phyloP scores from a whole-genome alignment of 1,140 invertebrate species.

The Zaprionus capensis region DNA sequence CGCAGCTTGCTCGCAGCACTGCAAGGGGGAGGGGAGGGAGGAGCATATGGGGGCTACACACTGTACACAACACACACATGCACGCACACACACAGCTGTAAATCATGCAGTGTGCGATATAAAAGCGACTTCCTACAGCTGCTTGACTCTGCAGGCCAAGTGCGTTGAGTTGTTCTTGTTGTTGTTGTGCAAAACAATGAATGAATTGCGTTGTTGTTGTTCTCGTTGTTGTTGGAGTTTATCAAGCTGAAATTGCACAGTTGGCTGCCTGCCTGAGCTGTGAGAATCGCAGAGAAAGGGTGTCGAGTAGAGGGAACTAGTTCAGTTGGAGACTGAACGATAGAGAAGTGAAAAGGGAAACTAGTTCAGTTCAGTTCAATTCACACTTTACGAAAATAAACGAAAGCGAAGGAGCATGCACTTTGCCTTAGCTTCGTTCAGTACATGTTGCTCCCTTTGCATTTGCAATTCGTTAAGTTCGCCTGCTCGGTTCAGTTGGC shows the following conservation, averaged over 20 bases:
- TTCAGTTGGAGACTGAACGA: not conserved
- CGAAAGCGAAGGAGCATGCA: too few species aligned
- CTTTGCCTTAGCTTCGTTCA: not conserved
- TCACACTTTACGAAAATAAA: not conserved
- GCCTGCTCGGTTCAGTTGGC: slow-evolving; percentile 18
- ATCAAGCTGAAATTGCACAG: slow-evolving; percentile 64
- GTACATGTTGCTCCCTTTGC: not conserved
- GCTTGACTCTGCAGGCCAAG: slow-evolving; percentile 55
- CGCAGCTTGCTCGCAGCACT: slow-evolving; percentile 54
- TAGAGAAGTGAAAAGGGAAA: not conserved
- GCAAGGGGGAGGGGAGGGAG: slow-evolving; percentile 39
- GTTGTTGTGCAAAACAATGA: slow-evolving; percentile 59
- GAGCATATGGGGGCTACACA: slow-evolving; percentile 34
- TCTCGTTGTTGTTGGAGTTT: slow-evolving; percentile 36
- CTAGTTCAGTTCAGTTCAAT: not conserved
- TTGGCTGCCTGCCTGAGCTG: slow-evolving; percentile 57
- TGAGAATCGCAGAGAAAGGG: slow-evolving; percentile 31
- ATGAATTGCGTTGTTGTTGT: slow-evolving; percentile 55
- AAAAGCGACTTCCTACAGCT: slow-evolving; percentile 68
- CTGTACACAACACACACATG: slow-evolving; percentile 12
- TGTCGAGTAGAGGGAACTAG: not conserved
- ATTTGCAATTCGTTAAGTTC: slow-evolving; percentile 1
- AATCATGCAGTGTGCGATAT: slow-evolving; percentile 36
- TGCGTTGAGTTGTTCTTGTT: slow-evolving; percentile 47
- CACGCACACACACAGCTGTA: slow-evolving; percentile 17